phyloP scores from a whole-genome alignment of 2,888 invertebrate genomes.

The Asteroscopus sphinx region DNA sequence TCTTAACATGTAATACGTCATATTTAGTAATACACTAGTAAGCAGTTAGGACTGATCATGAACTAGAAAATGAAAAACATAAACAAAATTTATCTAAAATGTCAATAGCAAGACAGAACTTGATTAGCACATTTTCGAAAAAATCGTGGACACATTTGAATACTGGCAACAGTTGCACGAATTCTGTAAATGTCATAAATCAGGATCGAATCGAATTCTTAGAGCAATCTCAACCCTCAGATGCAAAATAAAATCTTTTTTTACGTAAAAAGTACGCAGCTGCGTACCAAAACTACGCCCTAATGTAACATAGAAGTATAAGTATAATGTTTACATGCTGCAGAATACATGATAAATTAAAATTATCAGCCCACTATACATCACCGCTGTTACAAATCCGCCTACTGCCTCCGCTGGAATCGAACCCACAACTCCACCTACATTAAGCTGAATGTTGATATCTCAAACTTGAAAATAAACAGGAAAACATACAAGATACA shows the following conservation, averaged over 20 bases:
- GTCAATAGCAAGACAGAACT: slow-evolving; percentile 1
- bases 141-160: slow-evolving; percentile 12
- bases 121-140: slow-evolving; percentile 9
- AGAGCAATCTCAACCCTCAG: slow-evolving; percentile 11
- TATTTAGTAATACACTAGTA: background rate
- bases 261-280: slow-evolving; percentile 26
- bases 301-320: slow-evolving; percentile 27
- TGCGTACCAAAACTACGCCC: slow-evolving; percentile 38
- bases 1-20: slow-evolving; percentile 6
- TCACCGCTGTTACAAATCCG: slow-evolving; percentile 48
- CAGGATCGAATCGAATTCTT: slow-evolving; percentile 19
- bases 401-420: slow-evolving; percentile 46
- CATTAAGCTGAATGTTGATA: slow-evolving; percentile 44
- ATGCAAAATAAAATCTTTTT: slow-evolving; percentile 10
- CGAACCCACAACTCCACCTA: slow-evolving; percentile 45
- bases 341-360: slow-evolving; percentile 46
- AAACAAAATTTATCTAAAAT: slow-evolving; percentile 8
- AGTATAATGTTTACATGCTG: slow-evolving; percentile 29
- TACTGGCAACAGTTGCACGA: slow-evolving; percentile 22
- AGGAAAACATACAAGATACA: slow-evolving; percentile 33
- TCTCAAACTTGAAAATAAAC: slow-evolving; percentile 38
- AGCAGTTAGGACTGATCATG: slow-evolving; percentile 12
- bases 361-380: slow-evolving; percentile 50
- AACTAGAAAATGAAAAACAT: slow-evolving; percentile 4
- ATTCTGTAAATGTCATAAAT: slow-evolving; percentile 30